Evolutionary conservation across 1,140 invertebrate species (phyloP), one percentile per base, ranked within the genome.

Genomic region (Conus ventricosus): DNA sequence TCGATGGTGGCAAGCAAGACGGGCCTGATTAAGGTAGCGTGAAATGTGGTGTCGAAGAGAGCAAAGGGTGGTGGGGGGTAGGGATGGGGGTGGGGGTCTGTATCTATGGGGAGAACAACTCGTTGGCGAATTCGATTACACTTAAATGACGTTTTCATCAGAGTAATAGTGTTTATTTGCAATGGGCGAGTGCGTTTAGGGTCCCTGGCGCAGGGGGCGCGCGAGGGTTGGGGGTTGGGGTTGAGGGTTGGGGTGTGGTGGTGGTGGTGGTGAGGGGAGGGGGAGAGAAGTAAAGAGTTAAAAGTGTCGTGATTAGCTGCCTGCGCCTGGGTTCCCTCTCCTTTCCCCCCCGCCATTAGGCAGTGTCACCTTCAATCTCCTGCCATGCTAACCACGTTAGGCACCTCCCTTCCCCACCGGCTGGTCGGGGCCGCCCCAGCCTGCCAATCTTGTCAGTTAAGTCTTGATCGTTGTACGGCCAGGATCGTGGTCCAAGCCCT

Each of bases 141-240:
- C 57, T 88, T 83, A 82, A 88, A 88, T 88, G 81, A 88, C 78
- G 87, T 88, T 88, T 88, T 88, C 87, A 81, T 88, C 87, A 88
- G 78, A 60, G 87, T 88, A 88, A 88, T 88, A 82, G 87, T 88
- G 87, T 88, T 83, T 88, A 88, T 88, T 88, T 88, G 87, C 78
- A 88, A 39, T 55, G 78, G 81, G 76, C 81, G 87, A 78, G 55
- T 82, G 78, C 75, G 75, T 75, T 67, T 54, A 85, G 84, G n/a
- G 25, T 5, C 25, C 15, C 55, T 85, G 10, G 5, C 53, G 5
- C 53, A 5, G 25, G 7, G 25, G 83, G 23, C 60, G 57, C 25
- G 84, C 67, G 39, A 20, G 60, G 71, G 60, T 11, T 60, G 57
- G 57, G 57, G 57, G 8, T 8, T 11, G 57, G 57, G 8, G 57